Percentiles rank a stretch among this genome's conserved stretches.
Evolutionary conservation across 2,888 invertebrate species (phyloP).

Genomic region (Balanococcus diminutus): DNA sequence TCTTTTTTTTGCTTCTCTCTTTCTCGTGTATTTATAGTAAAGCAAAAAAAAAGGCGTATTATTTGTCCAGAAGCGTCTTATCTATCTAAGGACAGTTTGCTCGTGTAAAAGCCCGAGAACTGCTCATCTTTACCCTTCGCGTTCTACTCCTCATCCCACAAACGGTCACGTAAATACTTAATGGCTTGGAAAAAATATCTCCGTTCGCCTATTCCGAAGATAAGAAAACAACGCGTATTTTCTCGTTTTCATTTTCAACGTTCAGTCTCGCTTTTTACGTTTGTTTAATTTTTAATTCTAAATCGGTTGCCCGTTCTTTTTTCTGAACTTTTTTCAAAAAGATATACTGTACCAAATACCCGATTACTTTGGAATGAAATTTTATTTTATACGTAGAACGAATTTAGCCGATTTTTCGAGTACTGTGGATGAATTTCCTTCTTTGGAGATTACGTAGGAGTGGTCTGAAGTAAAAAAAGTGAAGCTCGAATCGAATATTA

Average conservation of each 20-base stretch:
- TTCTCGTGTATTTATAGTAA: neutral
- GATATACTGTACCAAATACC: neutral
- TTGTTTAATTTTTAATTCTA: conserved; percentile 50
- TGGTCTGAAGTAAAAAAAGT: neutral
- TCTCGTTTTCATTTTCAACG: conserved; percentile 29
- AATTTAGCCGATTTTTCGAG: neutral
- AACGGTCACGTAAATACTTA: conserved; percentile 55
- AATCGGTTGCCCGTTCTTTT: conserved; percentile 36
- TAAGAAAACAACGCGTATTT: conserved; percentile 43
- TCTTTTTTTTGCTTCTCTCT: neutral
- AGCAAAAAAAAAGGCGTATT: conserved; percentile 25
- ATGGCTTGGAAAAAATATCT: conserved; percentile 50
- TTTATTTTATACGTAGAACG: neutral
- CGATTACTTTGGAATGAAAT: conserved; percentile 30
- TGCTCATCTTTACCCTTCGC: conserved; percentile 45
- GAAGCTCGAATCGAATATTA: neutral
- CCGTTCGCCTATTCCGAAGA: conserved; percentile 45
- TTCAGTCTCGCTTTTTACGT: conserved; percentile 42
- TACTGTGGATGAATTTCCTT: neutral
- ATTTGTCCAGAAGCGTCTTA: conserved; percentile 51
- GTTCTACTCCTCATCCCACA: conserved; percentile 43
- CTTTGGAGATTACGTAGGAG: neutral
- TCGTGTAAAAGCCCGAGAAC: conserved; percentile 41
- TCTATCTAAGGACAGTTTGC: conserved; percentile 50
- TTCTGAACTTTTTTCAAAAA: neutral